phyloP scores from a whole-genome alignment of 2,888 invertebrate species.

The Volucella bombylans region DNA sequence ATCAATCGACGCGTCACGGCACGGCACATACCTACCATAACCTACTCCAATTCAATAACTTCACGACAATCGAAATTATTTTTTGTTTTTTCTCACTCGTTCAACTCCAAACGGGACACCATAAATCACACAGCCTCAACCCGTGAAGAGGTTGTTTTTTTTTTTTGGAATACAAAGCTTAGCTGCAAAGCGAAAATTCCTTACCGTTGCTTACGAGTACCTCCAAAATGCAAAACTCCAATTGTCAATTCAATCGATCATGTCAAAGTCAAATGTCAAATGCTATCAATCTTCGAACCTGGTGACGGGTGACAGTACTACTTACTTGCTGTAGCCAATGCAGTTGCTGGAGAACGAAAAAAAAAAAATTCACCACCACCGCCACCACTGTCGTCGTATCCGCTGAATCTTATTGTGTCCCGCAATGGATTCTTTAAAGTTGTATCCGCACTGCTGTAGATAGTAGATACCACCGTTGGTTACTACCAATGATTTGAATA shows the following conservation, averaged over 20 bases:
- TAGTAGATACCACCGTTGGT: neutral
- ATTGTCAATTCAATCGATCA: conserved; percentile 72
- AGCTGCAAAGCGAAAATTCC: conserved; percentile 32
- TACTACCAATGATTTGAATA: conserved; percentile 55
- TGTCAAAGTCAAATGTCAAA: conserved; percentile 74
- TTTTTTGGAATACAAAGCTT: conserved; percentile 13
- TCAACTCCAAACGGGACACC: conserved; percentile 42
- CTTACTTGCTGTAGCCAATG: conserved; percentile 9
- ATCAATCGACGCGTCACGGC: conserved; percentile 9
- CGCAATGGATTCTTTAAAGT: conserved; percentile 37
- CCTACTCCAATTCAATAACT: conserved; percentile 54
- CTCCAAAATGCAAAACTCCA: conserved; percentile 61
- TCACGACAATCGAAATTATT: neutral
- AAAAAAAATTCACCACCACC: conserved; percentile 46
- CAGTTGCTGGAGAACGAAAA: conserved; percentile 12
- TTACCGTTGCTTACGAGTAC: conserved; percentile 31
- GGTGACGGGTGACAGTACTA: conserved; percentile 51
- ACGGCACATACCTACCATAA: conserved; percentile 17
- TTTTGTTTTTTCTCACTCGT: neutral
- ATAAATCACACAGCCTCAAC: conserved; percentile 48
- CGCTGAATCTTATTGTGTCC: conserved; percentile 49
- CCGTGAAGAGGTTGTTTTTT: conserved; percentile 43
- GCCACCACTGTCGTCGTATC: neutral
- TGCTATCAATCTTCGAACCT: conserved; percentile 71
- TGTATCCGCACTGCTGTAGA: conserved; percentile 14